phyloP scores from a whole-genome alignment of 2,797 vertebrate species.

The Hylomyscus alleni region DNA sequence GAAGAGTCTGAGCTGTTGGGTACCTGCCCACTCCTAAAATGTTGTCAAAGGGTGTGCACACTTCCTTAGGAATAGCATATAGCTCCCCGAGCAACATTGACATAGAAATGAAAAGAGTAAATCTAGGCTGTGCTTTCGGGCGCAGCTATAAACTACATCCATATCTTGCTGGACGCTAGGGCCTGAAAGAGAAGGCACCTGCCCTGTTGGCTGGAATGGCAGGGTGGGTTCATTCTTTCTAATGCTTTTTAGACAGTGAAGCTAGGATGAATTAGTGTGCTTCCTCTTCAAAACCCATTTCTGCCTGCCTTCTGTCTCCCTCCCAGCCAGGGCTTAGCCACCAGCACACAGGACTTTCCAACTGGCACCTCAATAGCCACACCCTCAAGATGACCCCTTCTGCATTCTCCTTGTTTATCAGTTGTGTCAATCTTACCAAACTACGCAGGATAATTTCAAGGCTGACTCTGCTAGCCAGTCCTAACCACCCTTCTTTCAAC shows the following conservation, averaged over 20 bases:
- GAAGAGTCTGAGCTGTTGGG: not conserved
- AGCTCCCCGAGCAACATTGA: not conserved
- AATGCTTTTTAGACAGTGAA: not conserved
- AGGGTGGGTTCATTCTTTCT: not conserved
- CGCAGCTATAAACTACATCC: fast-evolving
- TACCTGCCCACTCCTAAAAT: not conserved
- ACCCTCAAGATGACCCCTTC: fast-evolving
- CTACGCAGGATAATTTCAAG: not conserved
- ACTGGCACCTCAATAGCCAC: fast-evolving
- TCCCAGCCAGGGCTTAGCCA: not conserved
- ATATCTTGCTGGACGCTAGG: fast-evolving
- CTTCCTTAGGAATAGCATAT: not conserved
- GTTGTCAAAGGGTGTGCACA: not conserved
- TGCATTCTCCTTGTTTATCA: not conserved
- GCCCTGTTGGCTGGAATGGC: fast-evolving
- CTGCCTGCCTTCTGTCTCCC: not conserved
- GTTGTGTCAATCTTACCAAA: not conserved
- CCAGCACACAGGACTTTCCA: not conserved
- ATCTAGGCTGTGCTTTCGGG: not conserved
- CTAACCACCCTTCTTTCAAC: no score
- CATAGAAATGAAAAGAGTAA: not conserved
- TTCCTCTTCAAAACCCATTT: not conserved
- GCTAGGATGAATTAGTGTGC: fast-evolving
- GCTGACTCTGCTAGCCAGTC: not conserved
- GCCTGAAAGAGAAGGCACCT: fast-evolving